Evolutionary conservation across 2,888 invertebrate genomes (phyloP), one percentile per base, ranked within the genome.

Genomic region (Shargacucullia verbasci): DNA sequence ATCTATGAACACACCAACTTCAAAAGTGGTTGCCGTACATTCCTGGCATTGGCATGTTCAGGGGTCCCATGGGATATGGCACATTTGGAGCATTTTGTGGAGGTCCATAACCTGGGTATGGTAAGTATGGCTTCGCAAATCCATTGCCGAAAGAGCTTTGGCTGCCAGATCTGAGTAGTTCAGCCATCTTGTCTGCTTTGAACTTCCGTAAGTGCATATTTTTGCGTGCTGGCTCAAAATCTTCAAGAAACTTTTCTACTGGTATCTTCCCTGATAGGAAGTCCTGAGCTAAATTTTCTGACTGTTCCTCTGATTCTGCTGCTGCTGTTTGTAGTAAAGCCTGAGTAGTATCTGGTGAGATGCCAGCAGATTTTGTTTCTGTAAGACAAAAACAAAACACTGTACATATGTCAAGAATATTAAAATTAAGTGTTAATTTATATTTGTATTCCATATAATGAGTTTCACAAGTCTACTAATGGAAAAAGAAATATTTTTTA

Each of bases 131-230:
- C 57, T 88, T 92, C 6, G 86, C 73, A 35, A 82, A 74, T 13
- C 92, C 92, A 80, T 93, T 93, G 1, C 90, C 91, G 63, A 85
- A 91, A 0, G 85, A 79, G 79, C 78, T 83, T 68, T 89, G 88
- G 58, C 68, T 84, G 2, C 90, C 88, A 37, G 87, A 84, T 70
- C 90, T 83, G 27, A 97, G 90, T 10, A 98, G 87, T 81, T 98
- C 97, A 44, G 95, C 94, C 96, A 99, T 96, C 93, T 99, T 99
- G 70, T 99, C 99, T 0, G 98, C 96, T 92, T 99, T 99, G 10
- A 99, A 96, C 83, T 98, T 96, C 46, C 98, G 95, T 96, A 92
- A 66, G 45, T 93, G 93, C 93, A 93, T 93, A 62, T 83, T 85
- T 68, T 88, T 92, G 41, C 99, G 95, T 62, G 95, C 95, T 0